Conservation (phyloP, 2,797 vertebrate genomes). For the Helostoma temminkii region DNA sequence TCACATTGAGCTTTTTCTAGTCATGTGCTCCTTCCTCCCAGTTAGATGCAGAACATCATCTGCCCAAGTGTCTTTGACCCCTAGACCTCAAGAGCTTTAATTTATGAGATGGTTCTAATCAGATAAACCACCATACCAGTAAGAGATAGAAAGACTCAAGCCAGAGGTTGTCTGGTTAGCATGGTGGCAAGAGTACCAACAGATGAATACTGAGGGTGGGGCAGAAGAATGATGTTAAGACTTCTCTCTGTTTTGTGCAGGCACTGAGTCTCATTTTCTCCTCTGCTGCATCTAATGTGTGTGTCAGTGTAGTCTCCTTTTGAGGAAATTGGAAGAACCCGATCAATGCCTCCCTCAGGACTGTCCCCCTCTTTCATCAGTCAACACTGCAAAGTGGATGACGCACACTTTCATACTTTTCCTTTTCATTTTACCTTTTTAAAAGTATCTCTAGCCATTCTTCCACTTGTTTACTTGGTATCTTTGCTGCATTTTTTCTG, state of each 20-base stretch:
- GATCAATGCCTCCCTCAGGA: conserved; percentile 48
- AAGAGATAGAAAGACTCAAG: not conserved
- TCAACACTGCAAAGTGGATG: conserved; percentile 35
- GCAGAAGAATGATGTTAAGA: conserved; percentile 32
- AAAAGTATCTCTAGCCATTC: not conserved
- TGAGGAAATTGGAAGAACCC: conserved; percentile 34
- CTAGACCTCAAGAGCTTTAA: conserved; percentile 30
- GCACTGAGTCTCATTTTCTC: conserved; percentile 66
- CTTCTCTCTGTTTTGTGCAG: conserved; percentile 37
- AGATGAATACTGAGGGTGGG: conserved; percentile 4
- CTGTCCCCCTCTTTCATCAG: conserved; percentile 35
- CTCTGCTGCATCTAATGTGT: conserved; percentile 31
- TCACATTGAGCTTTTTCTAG: conserved; percentile 29
- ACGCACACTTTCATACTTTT: conserved; percentile 8
- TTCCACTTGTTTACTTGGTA: not conserved
- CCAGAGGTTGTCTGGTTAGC: not conserved
- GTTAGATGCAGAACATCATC: conserved; percentile 32
- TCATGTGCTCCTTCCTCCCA: conserved; percentile 20
- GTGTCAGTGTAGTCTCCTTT: conserved; percentile 1
- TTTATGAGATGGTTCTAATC: conserved; percentile 33
- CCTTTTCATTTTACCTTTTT: not conserved
- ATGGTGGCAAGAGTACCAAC: not conserved
- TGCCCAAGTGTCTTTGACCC: conserved; percentile 31
- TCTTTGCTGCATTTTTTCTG: conserved; percentile 1
- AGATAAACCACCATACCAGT: conserved; percentile 11